phyloP scores from a whole-genome alignment of 2,888 invertebrate genomes.

The Pandemis heparana region DNA sequence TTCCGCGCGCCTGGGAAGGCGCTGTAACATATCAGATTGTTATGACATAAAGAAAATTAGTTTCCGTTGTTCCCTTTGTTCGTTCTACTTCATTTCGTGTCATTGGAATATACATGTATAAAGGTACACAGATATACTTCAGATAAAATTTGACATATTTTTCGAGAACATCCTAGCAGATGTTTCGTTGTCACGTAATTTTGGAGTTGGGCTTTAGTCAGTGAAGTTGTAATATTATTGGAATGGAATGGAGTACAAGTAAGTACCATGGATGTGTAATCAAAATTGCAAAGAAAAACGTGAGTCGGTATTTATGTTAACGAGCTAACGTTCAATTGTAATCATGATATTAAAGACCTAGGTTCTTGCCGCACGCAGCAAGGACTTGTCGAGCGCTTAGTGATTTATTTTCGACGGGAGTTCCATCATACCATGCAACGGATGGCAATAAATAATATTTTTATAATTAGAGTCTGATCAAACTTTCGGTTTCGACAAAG shows the following conservation, averaged over 20 bases:
- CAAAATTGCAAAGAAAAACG: conserved; percentile 51
- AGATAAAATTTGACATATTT: not conserved
- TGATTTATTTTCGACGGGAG: conserved; percentile 53
- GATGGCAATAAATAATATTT: not conserved
- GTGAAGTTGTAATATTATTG: not conserved
- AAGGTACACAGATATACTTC: not conserved
- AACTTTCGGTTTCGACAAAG: too few relatives aligned
- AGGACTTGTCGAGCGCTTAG: conserved; percentile 56
- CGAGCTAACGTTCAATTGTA: conserved; percentile 60
- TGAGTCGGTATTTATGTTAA: conserved; percentile 58
- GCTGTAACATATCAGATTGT: conserved; percentile 50
- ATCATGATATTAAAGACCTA: conserved; percentile 59
- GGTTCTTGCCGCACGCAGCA: conserved; percentile 58
- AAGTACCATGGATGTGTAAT: conserved; percentile 35
- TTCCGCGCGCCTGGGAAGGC: conserved; percentile 39
- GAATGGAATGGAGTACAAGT: conserved; percentile 17
- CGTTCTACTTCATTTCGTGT: conserved; percentile 42
- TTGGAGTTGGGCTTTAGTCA: not conserved
- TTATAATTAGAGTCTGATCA: too few relatives aligned
- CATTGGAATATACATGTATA: conserved; percentile 17
- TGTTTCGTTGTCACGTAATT: not conserved
- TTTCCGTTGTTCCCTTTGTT: conserved; percentile 50
- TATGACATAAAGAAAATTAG: conserved; percentile 51
- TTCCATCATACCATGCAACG: not conserved
- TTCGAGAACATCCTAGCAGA: not conserved